Evolutionary conservation across 1,140 invertebrate genomes (phyloP), one percentile per base, ranked within the genome.

Genomic region (Sitophilus oryzae): DNA sequence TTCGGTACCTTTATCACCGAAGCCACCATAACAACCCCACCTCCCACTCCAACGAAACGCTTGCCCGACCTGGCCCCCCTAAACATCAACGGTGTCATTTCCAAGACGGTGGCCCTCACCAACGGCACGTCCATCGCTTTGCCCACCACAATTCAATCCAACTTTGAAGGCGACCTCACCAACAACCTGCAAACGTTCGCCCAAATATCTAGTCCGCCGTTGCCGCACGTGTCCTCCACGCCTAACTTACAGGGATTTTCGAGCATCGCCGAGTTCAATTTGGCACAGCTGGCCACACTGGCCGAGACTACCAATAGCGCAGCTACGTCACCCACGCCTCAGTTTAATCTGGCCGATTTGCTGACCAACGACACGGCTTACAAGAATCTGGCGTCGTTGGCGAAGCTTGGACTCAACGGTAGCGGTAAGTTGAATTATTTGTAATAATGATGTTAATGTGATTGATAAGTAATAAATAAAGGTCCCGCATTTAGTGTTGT

Each of bases 371-470:
- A 89, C 67, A 86, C 88, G 70, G 84, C 88, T 30, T 81, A 88
- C 56, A 90, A 90, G 68, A 94, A 93, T 75, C 76, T 93, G 46
- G 88, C 92, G 68, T 89, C 88, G 14, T 79, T 93, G 46, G 90
- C 89, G 42, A 93, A 93, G 73, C 76, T 93, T 30, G 89, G 88
- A 63, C 57, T 71, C 16, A 69, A 65, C 62, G 53, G 66, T 48
- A 51, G 49, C 52, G 63, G 65, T 66, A 58, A 60, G 61, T 50
- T 21, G 3, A 18, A 14, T 38, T 38, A n/a, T 8, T 5, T 18
- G 8, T 3, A 5, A 42, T 42, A 2, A 18, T 3, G n/a, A n/a
- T n/a, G n/a, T n/a, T n/a, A n/a, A n/a, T n/a, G n/a, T n/a, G n/a
- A n/a, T n/a, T n/a, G n/a, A n/a, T n/a, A n/a, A n/a, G n/a, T n/a